phyloP scores from a whole-genome alignment of 2,113 vertebrate genomes.

The Corythoichthys intestinalis region DNA sequence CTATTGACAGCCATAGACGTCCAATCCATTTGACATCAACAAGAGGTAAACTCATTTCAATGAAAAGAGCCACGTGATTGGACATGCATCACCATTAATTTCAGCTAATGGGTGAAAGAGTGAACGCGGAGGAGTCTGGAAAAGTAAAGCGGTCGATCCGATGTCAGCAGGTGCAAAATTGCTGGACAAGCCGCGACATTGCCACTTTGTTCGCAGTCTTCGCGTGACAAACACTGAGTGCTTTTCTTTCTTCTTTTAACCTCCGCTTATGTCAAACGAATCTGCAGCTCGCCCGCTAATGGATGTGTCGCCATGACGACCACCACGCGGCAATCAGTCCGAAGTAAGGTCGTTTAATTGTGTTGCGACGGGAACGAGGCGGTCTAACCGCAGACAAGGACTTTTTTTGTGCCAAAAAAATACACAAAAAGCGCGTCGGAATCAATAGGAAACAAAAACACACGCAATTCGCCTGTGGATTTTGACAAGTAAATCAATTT shows the following conservation, averaged over 20 bases:
- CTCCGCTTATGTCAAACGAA: slow-evolving; percentile 65
- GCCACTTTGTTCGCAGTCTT: slow-evolving; percentile 44
- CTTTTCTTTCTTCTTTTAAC: slow-evolving; percentile 37
- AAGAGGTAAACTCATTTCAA: too few species aligned
- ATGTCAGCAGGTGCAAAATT: slow-evolving; percentile 49
- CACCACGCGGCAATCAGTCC: slow-evolving; percentile 52
- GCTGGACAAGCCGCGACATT: slow-evolving; percentile 44
- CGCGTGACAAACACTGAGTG: slow-evolving; percentile 56
- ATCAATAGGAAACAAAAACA: slow-evolving; percentile 12
- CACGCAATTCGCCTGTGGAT: not conserved
- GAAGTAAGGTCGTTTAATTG: slow-evolving; percentile 62
- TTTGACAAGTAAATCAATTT: slow-evolving; percentile 28
- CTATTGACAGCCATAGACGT: too few species aligned
- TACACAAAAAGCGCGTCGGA: slow-evolving; percentile 9
- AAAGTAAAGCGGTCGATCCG: slow-evolving; percentile 6
- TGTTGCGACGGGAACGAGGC: slow-evolving; percentile 37
- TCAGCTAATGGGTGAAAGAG: not conserved
- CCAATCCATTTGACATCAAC: too few species aligned
- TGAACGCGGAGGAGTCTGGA: slow-evolving; percentile 5
- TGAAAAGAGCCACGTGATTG: too few species aligned
- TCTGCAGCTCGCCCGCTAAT: slow-evolving; percentile 63
- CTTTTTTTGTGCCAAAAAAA: slow-evolving; percentile 1
- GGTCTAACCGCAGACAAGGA: slow-evolving; percentile 4
- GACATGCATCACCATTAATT: too few species aligned
- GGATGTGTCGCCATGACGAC: slow-evolving; percentile 67